Conservation (phyloP, 2,797 vertebrate genomes). For the Centropyge bicolor region DNA sequence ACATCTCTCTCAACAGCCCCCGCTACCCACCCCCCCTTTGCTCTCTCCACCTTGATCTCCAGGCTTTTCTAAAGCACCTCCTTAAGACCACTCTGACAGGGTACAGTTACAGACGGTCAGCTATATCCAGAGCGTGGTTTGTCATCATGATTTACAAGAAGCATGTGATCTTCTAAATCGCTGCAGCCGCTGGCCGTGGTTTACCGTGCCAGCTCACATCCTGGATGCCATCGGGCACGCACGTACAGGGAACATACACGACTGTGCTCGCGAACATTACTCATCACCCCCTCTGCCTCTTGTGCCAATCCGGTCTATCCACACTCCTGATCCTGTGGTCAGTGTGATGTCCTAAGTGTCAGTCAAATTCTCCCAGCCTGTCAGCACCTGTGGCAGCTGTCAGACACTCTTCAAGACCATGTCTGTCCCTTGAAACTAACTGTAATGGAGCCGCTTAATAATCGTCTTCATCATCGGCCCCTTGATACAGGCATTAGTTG, state of each 20-base stretch:
- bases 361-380: conserved; percentile 60
- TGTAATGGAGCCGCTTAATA: conserved; percentile 73
- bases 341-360: conserved; percentile 60
- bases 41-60: conserved; percentile 55
- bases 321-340: conserved; percentile 54
- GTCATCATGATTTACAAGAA: conserved; percentile 72
- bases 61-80: conserved; percentile 64
- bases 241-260: conserved; percentile 45
- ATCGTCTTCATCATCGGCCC: conserved; percentile 58
- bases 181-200: conserved; percentile 30
- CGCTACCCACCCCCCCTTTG: background rate
- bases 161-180: conserved; percentile 46
- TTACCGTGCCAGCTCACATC: conserved; percentile 30
- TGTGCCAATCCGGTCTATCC: conserved; percentile 43
- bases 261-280: conserved; percentile 39
- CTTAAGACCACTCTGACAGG: conserved; percentile 69
- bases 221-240: conserved; percentile 41
- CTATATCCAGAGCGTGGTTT: conserved; percentile 39
- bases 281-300: conserved; percentile 41
- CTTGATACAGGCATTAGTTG: conserved; percentile 53
- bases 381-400: conserved; percentile 71
- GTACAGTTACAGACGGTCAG: conserved; percentile 66
- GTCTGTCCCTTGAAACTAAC: conserved; percentile 43
- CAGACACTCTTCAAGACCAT: conserved; percentile 61
- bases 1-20: conserved; percentile 22